Evolutionary conservation across 1,140 invertebrate species (phyloP).

Genomic region (Listronotus oregonensis): DNA sequence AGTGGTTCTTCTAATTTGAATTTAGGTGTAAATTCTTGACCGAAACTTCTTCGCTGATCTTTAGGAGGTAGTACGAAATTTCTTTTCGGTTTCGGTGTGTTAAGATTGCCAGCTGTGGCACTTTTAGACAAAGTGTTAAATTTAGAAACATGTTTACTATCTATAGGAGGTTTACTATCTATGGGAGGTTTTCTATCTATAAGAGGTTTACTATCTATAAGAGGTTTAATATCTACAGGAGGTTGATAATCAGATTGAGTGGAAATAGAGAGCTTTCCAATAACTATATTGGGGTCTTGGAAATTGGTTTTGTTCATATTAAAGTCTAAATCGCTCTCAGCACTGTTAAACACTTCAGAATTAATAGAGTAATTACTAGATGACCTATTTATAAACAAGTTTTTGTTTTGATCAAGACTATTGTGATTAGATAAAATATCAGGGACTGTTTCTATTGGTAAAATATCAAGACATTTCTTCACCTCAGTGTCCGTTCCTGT

Average conservation of each 20-base stretch:
- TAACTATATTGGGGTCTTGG: slow-evolving; percentile 29
- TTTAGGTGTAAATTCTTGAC: slow-evolving; percentile 46
- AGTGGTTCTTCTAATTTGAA: slow-evolving; percentile 50
- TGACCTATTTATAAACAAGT: slow-evolving; percentile 38
- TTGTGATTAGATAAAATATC: slow-evolving; percentile 32
- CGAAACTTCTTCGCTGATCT: slow-evolving; percentile 46
- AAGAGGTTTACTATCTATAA: slow-evolving; percentile 4
- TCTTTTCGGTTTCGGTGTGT: slow-evolving; percentile 26
- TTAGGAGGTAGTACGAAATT: slow-evolving; percentile 51
- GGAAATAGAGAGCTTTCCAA: slow-evolving; percentile 38
- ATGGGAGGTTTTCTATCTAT: background rate
- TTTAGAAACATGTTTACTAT: background rate
- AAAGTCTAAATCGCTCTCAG: slow-evolving; percentile 45
- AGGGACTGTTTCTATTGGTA: slow-evolving; percentile 42
- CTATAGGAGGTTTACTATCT: background rate
- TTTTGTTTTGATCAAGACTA: slow-evolving; percentile 19
- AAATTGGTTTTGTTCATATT: slow-evolving; percentile 40
- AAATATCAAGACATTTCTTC: slow-evolving; percentile 52
- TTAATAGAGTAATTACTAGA: slow-evolving; percentile 44
- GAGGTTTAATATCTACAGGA: background rate
- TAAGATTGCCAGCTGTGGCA: slow-evolving; percentile 36
- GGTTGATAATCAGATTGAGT: slow-evolving; percentile 15
- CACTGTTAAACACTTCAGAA: slow-evolving; percentile 50
- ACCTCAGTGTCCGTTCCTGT: slow-evolving; percentile 79
- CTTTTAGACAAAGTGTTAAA: slow-evolving; percentile 39